Base-by-base conservation (phyloP, 37 sponge, comb jelly and placozoan species). In the Geodia barretti region DNA sequence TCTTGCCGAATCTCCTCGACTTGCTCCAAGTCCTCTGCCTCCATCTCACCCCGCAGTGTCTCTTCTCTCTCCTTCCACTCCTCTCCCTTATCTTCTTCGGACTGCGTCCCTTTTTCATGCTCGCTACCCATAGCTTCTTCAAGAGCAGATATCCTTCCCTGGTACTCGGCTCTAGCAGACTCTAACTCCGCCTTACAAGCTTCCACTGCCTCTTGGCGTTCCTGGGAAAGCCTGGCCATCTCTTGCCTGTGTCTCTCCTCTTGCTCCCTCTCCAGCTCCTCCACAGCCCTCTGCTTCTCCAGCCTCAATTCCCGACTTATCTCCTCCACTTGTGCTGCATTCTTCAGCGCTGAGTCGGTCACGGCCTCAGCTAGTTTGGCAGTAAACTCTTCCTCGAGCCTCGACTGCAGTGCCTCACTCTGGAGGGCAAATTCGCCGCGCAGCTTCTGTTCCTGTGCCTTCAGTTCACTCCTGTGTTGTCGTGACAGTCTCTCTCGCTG, bases 71-170 rank as follows among this genome's bases (percentile, higher is more conserved):
- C 64, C 7, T 7, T 72, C 65, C 35, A 71, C 11, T 80, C 80
- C 63, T 80, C 61, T 24, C 68, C 39, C 58, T 81, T 25, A 17
- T 77, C 64, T 39, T 68, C 69, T 7, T 75, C 73, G 14, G 40
- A 33, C 0, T 58, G 19, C 25, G 70, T 41, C 59, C 81, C 71
- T 26, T 36, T 69, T 35, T 75, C 59, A 26, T 64, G 41, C 47
- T 82, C 83, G 24, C n/a, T 60, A 0, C 39, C 72, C 77, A 88
- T 68, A 60, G 72, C 36, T 29, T 60, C 25, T 34, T 88, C 78
- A 4, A 81, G 42, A 11, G 81, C 77, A 41, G 66, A 43, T n/a
- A 88, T 17, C 43, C 74, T 77, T 67, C 4, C 4, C 29, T 66
- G 75, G 33, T 75, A 61, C 60, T 87, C 41, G 11, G 14, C 54